Evolutionary conservation across 2,888 invertebrate genomes (phyloP), one percentile per base, ranked within the genome.

Genomic region (Dysmachus trigonus): DNA sequence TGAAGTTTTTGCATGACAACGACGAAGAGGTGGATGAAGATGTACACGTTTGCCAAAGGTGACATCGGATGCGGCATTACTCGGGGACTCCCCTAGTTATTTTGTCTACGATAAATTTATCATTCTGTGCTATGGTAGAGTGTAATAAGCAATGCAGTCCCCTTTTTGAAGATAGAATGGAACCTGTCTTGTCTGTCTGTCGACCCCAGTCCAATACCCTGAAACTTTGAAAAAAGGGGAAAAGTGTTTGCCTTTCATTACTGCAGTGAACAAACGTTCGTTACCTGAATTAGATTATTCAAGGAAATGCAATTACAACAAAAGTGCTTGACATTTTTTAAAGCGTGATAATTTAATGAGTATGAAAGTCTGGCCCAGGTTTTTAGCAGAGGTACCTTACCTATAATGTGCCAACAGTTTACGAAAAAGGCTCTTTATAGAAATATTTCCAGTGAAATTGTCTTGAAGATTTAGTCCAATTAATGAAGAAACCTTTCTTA

Each of bases 231-330:
- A 22, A 22, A 41, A 62, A 33, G 33, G 72, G 35, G 31, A 76
- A 53, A 85, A 22, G n/a, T 87, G 87, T 86, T 87, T 86, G 71
- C 51, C 41, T 86, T 86, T 87, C 85, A 85, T 86, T 87, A 86
- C 81, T 86, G 41, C 86, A 86, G 85, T 86, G 87, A 87, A 85
- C 87, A 87, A 86, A 87, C 77, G 81, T 87, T 87, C 87, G 47
- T 87, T 82, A 82, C 76, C 41, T 22, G 82, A 83, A 85, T 81
- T 53, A 31, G 53, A 53, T 53, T 81, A 81, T 47, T 73, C 73
- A 73, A 33, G 31, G 33, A 73, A 31, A 73, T n/a, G 31, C n/a
- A n/a, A 31, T 73, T 35, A 73, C 13, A 73, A 33, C 10, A 33
- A 73, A 73, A 31, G 33, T 31, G 30, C 13, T 73, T 72, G 72